These are phyloP conservation scores for Cyrtonyx montezumae DNA, from an alignment of 2,113 vertebrate genomes.

Conservation along the genomic window DNA sequence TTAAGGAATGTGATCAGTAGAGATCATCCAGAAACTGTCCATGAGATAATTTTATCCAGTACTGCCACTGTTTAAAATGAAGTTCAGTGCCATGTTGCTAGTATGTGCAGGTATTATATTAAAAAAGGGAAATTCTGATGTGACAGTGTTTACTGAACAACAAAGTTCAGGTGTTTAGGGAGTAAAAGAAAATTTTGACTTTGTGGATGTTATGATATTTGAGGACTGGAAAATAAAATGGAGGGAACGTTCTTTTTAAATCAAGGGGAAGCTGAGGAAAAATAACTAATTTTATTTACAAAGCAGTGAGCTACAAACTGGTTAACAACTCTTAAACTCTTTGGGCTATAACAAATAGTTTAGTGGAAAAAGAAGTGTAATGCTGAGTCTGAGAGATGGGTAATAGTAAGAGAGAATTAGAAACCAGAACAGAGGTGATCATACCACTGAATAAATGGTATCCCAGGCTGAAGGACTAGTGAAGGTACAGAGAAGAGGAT, in stretches of 20 bases:
- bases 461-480: background rate
- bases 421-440: background rate
- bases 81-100: background rate
- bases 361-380: background rate
- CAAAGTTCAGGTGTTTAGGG: background rate
- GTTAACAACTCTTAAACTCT: background rate
- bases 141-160: background rate
- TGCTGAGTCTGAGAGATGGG: background rate
- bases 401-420: background rate
- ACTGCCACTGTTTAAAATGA: background rate
- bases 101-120: background rate
- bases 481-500: background rate
- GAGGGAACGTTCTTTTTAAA: background rate
- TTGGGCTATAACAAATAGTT: background rate
- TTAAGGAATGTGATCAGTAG: background rate
- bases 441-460: background rate
- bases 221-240: background rate
- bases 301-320: background rate
- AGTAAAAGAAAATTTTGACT: background rate
- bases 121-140: background rate
- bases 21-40: background rate
- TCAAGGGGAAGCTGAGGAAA: rapidly evolving
- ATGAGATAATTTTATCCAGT: background rate
- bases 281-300: background rate
- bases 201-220: background rate